These are phyloP conservation scores for Protobothrops mucrosquamatus DNA, from an alignment of 2,113 vertebrate genomes.

Conservation along the genomic window DNA sequence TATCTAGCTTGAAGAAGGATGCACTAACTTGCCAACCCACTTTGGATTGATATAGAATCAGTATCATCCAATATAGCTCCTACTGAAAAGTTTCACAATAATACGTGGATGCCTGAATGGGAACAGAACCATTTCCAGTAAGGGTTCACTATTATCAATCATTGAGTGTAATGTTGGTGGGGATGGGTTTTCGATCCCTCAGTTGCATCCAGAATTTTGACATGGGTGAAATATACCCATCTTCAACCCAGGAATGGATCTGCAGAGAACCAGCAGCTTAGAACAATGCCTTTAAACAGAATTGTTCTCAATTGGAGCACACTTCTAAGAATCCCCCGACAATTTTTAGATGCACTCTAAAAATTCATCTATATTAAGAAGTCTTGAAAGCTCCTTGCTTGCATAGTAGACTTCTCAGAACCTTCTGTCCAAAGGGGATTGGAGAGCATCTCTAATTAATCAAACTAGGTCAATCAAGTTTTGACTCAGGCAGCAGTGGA, in stretches of 20 bases:
- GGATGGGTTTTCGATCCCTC: neutral
- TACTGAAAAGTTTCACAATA: neutral
- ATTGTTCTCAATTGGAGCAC: neutral
- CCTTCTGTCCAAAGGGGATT: neutral
- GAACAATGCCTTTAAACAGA: neutral
- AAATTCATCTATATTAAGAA: neutral
- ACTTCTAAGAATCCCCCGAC: neutral
- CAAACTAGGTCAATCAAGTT: constrained; percentile 19
- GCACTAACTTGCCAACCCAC: neutral
- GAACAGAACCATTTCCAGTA: neutral
- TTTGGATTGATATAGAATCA: neutral
- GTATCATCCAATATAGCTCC: neutral
- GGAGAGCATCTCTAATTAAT: neutral
- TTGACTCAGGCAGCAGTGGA: neutral
- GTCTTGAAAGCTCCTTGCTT: neutral
- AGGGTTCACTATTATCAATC: neutral
- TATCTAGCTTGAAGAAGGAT: neutral
- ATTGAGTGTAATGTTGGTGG: neutral
- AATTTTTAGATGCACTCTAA: neutral
- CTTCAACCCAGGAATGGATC: neutral
- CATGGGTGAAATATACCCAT: no score
- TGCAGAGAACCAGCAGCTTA: neutral
- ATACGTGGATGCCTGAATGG: neutral
- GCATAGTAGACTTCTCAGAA: neutral
- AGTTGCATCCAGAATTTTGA: neutral